Percentiles rank a stretch among this genome's conserved stretches.
phyloP scores from a whole-genome alignment of 2,888 invertebrate species.

The Pyrocoelia pectoralis region DNA sequence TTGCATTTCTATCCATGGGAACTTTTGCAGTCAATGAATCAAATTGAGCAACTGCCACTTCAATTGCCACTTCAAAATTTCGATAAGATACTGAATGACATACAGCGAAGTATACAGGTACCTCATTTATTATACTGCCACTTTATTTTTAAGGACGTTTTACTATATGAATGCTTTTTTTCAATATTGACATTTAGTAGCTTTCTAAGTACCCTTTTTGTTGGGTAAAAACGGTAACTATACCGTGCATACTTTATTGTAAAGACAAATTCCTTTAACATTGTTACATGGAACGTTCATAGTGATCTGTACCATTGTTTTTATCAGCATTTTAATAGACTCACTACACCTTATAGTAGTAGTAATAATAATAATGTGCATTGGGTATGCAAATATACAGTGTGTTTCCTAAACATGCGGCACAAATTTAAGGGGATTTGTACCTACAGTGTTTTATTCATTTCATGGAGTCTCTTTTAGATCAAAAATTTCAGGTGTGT shows the following conservation, averaged over 20 bases:
- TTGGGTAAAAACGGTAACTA: background rate
- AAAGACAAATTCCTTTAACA: background rate
- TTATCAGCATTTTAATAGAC: no score
- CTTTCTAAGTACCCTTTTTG: background rate
- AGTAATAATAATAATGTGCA: no score
- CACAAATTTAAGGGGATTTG: no score
- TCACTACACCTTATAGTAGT: no score
- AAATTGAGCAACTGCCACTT: slow-evolving; percentile 1
- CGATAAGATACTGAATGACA: slow-evolving; percentile 10
- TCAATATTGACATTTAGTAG: slow-evolving; percentile 10
- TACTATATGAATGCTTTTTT: background rate
- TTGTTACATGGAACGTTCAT: no score
- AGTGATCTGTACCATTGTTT: no score
- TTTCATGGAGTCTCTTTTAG: no score
- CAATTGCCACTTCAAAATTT: slow-evolving; percentile 7
- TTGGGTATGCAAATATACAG: no score
- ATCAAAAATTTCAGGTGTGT: no score
- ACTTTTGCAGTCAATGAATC: slow-evolving; percentile 18
- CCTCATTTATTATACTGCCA: slow-evolving; percentile 2
- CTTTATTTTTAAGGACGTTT: background rate
- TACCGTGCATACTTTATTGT: background rate
- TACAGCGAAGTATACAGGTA: slow-evolving; percentile 9
- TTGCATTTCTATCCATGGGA: slow-evolving; percentile 12
- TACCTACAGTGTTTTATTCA: no score
- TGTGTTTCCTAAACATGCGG: no score